These are phyloP conservation scores for Lasioglossum zephyrum DNA, from an alignment of 2,888 invertebrate genomes.

Conservation along the genomic window DNA sequence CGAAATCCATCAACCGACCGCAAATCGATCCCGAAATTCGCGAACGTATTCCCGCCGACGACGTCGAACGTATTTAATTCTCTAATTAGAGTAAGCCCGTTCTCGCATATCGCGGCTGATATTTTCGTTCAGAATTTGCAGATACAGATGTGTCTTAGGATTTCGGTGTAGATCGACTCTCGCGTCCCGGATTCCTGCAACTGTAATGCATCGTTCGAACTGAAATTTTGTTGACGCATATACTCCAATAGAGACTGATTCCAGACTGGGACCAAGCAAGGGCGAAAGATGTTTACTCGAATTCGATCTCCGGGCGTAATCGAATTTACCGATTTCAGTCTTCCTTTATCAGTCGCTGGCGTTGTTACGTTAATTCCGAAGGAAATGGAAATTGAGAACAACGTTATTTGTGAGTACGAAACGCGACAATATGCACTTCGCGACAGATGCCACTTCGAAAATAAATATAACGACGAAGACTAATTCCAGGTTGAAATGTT, in stretches of 20 bases:
- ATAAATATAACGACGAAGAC: too few species aligned
- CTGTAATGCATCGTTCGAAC: background rate
- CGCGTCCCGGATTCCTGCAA: background rate
- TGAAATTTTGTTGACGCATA: constrained; percentile 6
- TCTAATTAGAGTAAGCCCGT: constrained; percentile 52
- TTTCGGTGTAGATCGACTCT: constrained; percentile 33
- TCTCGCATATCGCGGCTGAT: constrained; percentile 8
- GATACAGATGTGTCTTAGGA: background rate
- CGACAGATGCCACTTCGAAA: too few species aligned
- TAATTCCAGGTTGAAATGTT: too few species aligned
- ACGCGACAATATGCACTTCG: too few species aligned
- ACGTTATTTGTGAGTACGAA: background rate
- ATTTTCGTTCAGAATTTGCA: constrained; percentile 22
- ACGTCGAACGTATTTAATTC: constrained; percentile 51
- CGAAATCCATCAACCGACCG: constrained; percentile 4
- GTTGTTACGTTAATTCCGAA: background rate
- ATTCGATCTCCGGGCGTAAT: background rate
- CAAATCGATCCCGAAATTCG: background rate
- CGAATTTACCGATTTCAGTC: background rate
- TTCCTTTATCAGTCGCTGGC: too few species aligned
- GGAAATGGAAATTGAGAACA: background rate
- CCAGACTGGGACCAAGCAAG: background rate
- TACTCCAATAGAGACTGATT: background rate
- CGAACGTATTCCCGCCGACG: background rate
- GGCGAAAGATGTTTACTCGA: background rate